Evolutionary conservation across 2,113 vertebrate species (phyloP).

Genomic region (Polypterus senegalus): DNA sequence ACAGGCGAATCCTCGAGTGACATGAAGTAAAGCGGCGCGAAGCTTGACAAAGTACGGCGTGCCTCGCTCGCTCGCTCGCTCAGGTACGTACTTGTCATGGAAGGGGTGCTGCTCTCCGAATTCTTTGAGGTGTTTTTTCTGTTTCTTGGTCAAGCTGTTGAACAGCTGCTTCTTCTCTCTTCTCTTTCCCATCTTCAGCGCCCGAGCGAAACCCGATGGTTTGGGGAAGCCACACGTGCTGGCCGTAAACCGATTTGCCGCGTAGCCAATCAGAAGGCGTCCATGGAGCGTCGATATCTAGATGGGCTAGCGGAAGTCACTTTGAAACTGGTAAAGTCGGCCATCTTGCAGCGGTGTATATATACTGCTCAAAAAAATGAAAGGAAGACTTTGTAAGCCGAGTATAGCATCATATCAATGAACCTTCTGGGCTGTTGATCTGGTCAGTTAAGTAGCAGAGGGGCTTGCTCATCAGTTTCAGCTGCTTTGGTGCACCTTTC

Average conservation of each 20-base stretch:
- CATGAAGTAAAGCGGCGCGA: no score
- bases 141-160: constrained; percentile 62
- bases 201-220: not conserved
- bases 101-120: constrained; percentile 90
- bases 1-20: no score
- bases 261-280: not conserved
- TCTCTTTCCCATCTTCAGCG: constrained; percentile 55
- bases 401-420: no score
- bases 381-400: no score
- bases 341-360: no score
- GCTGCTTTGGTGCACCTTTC: no score
- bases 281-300: not conserved
- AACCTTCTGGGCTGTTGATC: no score
- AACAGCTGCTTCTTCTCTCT: constrained; percentile 41
- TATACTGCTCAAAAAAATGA: no score
- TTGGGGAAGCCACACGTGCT: constrained; percentile 6
- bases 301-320: not conserved
- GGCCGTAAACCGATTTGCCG: not conserved
- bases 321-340: no score
- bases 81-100: constrained; percentile 57
- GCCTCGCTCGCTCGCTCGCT: not conserved
- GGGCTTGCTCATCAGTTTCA: no score
- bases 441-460: no score
- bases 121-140: constrained; percentile 76
- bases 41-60: no score